Percentiles rank a stretch among this genome's conserved stretches.
Evolutionary conservation across 2,113 vertebrate species (phyloP).

Genomic region (Speoplatyrhinus poulsoni): DNA sequence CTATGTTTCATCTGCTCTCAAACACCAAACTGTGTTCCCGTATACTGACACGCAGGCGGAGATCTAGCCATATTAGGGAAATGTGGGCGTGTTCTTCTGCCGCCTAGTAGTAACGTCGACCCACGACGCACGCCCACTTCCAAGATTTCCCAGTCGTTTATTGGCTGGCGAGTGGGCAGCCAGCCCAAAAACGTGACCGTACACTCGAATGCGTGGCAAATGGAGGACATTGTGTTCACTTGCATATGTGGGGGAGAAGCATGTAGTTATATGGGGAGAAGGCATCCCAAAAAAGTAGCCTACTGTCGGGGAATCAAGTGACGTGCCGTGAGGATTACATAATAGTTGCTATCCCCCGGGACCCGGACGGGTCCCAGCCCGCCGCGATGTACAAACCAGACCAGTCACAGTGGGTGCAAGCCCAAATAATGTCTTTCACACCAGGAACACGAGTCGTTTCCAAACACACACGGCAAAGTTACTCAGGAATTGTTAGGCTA

Average conservation of each 20-base stretch:
- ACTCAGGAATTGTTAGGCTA: too few relatives aligned
- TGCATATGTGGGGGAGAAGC: not conserved
- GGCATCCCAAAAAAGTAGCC: too few relatives aligned
- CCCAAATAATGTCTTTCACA: too few relatives aligned
- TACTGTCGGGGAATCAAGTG: conserved; percentile 28
- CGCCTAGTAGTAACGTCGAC: conserved; percentile 5
- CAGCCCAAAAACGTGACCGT: conserved; percentile 73
- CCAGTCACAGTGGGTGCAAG: too few relatives aligned
- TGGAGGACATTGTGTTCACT: conserved; percentile 57
- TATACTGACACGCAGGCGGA: not conserved
- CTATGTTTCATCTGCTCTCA: not conserved
- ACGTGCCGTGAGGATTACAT: conserved; percentile 47
- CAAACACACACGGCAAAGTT: too few relatives aligned
- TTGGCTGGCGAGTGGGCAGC: conserved; percentile 56
- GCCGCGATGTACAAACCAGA: too few relatives aligned
- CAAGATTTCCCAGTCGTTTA: conserved; percentile 16
- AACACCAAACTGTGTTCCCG: not conserved
- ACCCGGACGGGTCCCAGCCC: too few relatives aligned
- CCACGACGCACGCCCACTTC: conserved; percentile 29
- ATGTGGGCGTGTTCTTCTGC: conserved; percentile 31
- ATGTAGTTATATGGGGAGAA: conserved; percentile 6
- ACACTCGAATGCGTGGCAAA: conserved; percentile 40
- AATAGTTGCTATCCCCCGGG: conserved; percentile 9
- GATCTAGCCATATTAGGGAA: conserved; percentile 50
- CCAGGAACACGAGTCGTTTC: too few relatives aligned